A percentile compares a stretch with the other conserved stretches of the same genome.
phyloP scores from a whole-genome alignment of 2,797 vertebrate genomes.

The Alca torda region DNA sequence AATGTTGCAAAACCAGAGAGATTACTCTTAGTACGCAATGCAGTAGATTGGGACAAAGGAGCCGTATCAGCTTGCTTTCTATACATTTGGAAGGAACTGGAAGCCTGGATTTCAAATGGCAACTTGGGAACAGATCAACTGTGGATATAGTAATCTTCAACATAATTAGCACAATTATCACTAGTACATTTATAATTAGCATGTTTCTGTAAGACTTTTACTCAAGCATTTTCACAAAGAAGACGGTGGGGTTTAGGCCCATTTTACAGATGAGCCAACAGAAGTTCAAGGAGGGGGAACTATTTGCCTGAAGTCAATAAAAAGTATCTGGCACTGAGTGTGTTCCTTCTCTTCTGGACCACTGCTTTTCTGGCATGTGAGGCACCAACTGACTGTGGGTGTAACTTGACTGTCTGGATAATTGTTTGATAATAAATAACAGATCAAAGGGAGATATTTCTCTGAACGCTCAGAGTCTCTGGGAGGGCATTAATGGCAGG shows the following conservation, averaged over 20 bases:
- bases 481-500: neutral
- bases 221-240: neutral
- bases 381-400: neutral
- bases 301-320: neutral
- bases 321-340: neutral
- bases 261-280: neutral
- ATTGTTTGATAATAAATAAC: conserved; percentile 61
- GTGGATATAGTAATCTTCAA: neutral
- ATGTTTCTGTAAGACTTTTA: neutral
- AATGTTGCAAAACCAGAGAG: conserved; percentile 58
- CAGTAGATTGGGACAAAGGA: conserved; percentile 13
- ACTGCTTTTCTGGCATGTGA: neutral
- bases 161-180: neutral
- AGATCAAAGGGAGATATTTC: conserved; percentile 47
- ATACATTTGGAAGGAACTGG: neutral
- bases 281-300: neutral
- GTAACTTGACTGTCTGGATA: conserved; percentile 12
- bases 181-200: neutral
- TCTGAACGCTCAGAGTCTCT: neutral
- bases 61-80: neutral
- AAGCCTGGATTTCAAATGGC: conserved; percentile 16
- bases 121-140: neutral
- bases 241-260: neutral
- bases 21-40: neutral
- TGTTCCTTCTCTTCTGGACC: neutral